Evolutionary conservation across 2,888 invertebrate species (phyloP), one percentile per base, ranked within the genome.

Genomic region (Coelogynopora nodosa): DNA sequence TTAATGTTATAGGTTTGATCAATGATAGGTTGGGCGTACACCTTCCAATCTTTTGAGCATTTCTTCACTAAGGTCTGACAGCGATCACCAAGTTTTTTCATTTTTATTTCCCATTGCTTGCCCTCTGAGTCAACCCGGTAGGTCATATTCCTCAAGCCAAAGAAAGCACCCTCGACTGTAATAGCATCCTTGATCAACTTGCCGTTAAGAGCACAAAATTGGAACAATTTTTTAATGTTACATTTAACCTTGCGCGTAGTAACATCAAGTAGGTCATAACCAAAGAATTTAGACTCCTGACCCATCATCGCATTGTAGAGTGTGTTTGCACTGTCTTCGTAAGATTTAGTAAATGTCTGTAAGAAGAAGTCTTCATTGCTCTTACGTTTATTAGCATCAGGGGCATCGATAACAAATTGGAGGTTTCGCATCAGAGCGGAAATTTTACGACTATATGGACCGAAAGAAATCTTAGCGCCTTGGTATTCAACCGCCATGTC

Each of bases 71-170:
- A 13, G 18, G 49, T 49, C 18, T 49, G 49, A 49, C 84, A 84
- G 49, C 84, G 67, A 49, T 84, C 84, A 13, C 49, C 84, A 84
- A 84, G 2, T 84, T 84, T 84, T 31, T 31, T 49, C 49, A 26
- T 31, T 5, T 74, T 31, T 84, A 28, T 49, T 84, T 84, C 84
- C 18, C 84, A 84, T 23, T n/a, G 18, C 31, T 84, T 84, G 5
- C 84, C 84, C 27, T 31, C 67, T 5, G 49, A 13, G 5, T 49
- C 10, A 49, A 49, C 49, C 5, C 49, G 49, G 18, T 49, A 49
- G 49, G 49, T 49, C 49, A 49, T 49, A 49, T 49, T 49, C 18
- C 49, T 49, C 10, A 49, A 18, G 49, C 49, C 49, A 18, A 49
- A 49, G 49, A 49, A 49, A 49, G 49, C 49, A 5, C 49, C 49